Percentiles rank a stretch among this genome's conserved stretches.
phyloP scores from a whole-genome alignment of 2,797 vertebrate species.

The Tapera naevia region DNA sequence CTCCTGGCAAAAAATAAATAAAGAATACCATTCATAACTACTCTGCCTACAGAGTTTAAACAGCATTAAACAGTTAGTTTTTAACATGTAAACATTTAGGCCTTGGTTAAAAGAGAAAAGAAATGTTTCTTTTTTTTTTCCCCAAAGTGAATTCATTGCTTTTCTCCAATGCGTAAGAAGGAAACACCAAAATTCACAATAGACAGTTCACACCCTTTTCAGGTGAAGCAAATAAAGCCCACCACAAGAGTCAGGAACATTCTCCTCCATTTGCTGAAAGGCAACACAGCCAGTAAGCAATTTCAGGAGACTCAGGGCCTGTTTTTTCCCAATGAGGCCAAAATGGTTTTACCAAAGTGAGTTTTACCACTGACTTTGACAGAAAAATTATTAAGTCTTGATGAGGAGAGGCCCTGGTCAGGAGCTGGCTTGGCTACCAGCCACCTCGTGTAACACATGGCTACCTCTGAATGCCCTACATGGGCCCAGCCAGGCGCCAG shows the following conservation, averaged over 20 bases:
- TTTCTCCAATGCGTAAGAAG: not conserved
- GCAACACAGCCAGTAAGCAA: not conserved
- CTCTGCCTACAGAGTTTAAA: not conserved
- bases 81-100: not conserved
- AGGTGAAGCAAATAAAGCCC: conserved; percentile 28
- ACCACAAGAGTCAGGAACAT: not conserved
- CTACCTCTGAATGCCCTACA: rapidly evolving
- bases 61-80: not conserved
- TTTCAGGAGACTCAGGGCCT: rapidly evolving
- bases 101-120: not conserved
- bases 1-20: conserved; percentile 14
- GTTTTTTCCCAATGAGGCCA: not conserved
- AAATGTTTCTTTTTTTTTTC: not conserved
- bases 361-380: not conserved
- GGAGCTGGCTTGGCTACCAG: rapidly evolving
- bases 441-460: rapidly evolving
- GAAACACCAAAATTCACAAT: not conserved
- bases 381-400: not conserved
- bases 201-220: not conserved
- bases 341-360: not conserved
- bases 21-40: not conserved
- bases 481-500: not conserved
- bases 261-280: not conserved
- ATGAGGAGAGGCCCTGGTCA: not conserved
- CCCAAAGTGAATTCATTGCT: not conserved